Evolutionary conservation across 1,140 invertebrate genomes (phyloP).

Genomic region (Bombus difficillimus): DNA sequence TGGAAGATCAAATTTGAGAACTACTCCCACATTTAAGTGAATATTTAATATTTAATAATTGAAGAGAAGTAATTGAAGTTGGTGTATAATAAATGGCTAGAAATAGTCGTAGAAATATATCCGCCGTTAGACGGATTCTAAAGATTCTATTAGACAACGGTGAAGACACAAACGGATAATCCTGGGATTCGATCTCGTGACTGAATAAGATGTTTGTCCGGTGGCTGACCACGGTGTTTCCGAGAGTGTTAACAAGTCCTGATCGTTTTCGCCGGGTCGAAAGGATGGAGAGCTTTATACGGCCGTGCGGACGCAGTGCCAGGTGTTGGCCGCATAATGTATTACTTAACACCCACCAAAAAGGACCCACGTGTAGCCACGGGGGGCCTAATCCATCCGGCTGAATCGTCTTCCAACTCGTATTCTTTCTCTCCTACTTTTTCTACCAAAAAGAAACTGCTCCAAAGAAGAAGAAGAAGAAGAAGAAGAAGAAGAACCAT

Average conservation of each 20-base stretch:
- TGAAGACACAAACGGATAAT: neutral
- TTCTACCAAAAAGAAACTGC: neutral
- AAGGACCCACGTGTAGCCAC: slow-evolving; percentile 67
- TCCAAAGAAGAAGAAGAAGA: no score
- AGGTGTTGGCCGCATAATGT: slow-evolving; percentile 77
- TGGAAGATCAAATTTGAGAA: no score
- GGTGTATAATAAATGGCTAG: no score
- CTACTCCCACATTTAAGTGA: no score
- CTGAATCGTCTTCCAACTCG: slow-evolving; percentile 55
- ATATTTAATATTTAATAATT: no score
- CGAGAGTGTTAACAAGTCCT: slow-evolving; percentile 69
- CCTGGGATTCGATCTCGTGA: neutral
- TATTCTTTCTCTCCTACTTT: slow-evolving; percentile 12
- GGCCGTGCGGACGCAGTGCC: slow-evolving; percentile 67
- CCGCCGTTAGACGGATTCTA: no score
- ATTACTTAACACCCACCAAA: slow-evolving; percentile 78
- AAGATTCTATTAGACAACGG: no score
- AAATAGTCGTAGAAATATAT: no score
- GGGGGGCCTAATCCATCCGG: slow-evolving; percentile 72
- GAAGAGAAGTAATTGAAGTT: no score
- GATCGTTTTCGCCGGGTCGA: slow-evolving; percentile 63
- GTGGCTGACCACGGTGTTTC: slow-evolving; percentile 40
- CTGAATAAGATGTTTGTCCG: slow-evolving; percentile 26
- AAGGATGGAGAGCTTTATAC: slow-evolving; percentile 66
- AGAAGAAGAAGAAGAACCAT: neutral